phyloP scores from a whole-genome alignment of 2,113 vertebrate species.

The Felis chaus region DNA sequence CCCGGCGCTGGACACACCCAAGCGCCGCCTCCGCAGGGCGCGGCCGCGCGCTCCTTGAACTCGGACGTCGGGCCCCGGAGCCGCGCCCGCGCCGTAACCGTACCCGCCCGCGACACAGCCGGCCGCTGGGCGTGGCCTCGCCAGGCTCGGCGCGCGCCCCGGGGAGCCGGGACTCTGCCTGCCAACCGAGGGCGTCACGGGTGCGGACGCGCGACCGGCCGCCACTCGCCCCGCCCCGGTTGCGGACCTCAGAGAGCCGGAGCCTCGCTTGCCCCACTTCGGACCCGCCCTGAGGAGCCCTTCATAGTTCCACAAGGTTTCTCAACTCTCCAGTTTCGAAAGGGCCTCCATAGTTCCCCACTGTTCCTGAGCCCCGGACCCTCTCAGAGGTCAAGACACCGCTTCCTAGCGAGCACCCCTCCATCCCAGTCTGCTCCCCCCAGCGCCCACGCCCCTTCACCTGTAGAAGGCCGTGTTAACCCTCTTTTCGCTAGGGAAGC shows the following conservation, averaged over 20 bases:
- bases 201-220: fast-evolving
- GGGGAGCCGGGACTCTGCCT: not conserved
- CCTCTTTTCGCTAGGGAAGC: slow-evolving; percentile 94
- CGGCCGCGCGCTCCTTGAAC: not conserved
- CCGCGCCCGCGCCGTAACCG: not conserved
- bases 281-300: not conserved
- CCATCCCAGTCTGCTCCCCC: too few species aligned
- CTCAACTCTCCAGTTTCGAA: not conserved
- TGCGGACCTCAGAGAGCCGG: fast-evolving
- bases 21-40: not conserved
- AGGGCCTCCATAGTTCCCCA: not conserved
- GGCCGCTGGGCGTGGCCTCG: not conserved
- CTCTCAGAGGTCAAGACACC: not conserved
- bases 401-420: not conserved
- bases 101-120: fast-evolving
- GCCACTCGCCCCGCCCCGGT: not conserved
- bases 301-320: not conserved
- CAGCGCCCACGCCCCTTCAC: slow-evolving; percentile 82
- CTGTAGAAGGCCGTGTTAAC: slow-evolving; percentile 97
- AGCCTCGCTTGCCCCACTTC: not conserved
- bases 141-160: fast-evolving
- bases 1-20: not conserved
- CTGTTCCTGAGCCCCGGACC: not conserved
- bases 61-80: not conserved
- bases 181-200: not conserved